phyloP scores from a whole-genome alignment of 2,797 vertebrate species.

The Myotis planiceps region DNA sequence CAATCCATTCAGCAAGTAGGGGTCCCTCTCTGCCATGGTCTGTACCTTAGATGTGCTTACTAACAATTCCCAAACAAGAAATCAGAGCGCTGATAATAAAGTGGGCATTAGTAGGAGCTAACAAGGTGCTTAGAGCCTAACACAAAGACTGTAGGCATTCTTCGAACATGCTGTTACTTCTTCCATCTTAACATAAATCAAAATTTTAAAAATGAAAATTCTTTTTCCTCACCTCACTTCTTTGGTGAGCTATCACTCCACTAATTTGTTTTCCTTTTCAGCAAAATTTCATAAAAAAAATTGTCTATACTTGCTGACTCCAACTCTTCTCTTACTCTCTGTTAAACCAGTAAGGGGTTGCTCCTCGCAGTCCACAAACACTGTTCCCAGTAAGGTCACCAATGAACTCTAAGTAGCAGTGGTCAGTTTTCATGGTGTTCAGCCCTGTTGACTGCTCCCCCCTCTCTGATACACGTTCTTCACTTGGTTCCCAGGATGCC shows the following conservation, averaged over 20 bases:
- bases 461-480: not conserved
- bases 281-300: not conserved
- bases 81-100: not conserved
- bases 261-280: not conserved
- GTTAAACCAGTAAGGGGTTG: not conserved
- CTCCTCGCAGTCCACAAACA: not conserved
- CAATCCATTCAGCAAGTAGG: not conserved
- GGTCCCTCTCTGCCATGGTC: not conserved
- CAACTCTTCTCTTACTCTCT: not conserved
- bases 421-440: not conserved
- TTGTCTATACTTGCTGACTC: not conserved
- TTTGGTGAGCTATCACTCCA: not conserved
- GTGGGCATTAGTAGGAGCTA: not conserved
- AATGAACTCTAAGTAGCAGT: rapidly evolving
- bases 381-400: not conserved
- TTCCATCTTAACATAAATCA: not conserved
- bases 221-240: not conserved
- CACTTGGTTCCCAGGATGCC: not conserved
- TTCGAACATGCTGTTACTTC: not conserved
- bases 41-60: not conserved
- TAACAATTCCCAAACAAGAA: not conserved
- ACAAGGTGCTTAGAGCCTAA: not conserved
- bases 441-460: no score
- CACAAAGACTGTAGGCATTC: not conserved
- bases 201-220: not conserved